A percentile compares a stretch with the other conserved stretches of the same genome.
Conservation (phyloP, 2,888 invertebrate species). For the Buathra laborator region DNA sequence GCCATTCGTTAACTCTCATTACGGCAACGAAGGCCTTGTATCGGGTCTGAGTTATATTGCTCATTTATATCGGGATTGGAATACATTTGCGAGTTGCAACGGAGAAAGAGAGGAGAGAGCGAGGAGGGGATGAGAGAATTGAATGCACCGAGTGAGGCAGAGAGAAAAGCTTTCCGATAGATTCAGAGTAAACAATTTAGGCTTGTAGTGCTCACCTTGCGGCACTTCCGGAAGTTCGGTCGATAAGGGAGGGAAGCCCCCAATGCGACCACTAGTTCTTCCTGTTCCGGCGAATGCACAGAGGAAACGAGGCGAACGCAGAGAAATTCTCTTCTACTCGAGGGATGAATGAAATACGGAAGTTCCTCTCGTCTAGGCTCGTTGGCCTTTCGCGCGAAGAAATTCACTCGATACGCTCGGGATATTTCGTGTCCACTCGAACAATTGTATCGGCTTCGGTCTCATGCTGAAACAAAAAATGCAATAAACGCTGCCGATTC, state of each 20-base stretch:
- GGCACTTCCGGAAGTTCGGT: conserved; percentile 42
- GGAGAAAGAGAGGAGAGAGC: not conserved
- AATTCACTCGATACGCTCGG: not conserved
- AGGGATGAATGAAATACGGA: conserved; percentile 15
- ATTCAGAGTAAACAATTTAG: conserved; percentile 56
- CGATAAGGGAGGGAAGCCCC: not conserved
- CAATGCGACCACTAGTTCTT: conserved; percentile 24
- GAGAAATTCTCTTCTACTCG: not conserved
- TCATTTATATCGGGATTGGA: conserved; percentile 53
- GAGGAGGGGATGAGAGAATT: not conserved
- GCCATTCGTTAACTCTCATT: conserved; percentile 60
- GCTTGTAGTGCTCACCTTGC: conserved; percentile 10
- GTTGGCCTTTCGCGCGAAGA: conserved; percentile 27
- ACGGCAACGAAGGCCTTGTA: conserved; percentile 8
- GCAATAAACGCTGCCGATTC: not conserved
- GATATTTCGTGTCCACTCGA: not conserved
- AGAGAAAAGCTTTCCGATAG: conserved; percentile 42
- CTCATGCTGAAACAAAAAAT: not conserved
- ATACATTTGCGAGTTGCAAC: not conserved
- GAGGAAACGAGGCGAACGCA: conserved; percentile 23
- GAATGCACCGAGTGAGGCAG: not conserved
- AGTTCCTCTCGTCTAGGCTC: not conserved
- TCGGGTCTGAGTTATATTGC: conserved; percentile 29
- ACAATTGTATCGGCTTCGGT: no score
- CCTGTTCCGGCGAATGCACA: conserved; percentile 32